Conservation (phyloP, 2,797 vertebrate species). For the Leucoraja ocellata region DNA sequence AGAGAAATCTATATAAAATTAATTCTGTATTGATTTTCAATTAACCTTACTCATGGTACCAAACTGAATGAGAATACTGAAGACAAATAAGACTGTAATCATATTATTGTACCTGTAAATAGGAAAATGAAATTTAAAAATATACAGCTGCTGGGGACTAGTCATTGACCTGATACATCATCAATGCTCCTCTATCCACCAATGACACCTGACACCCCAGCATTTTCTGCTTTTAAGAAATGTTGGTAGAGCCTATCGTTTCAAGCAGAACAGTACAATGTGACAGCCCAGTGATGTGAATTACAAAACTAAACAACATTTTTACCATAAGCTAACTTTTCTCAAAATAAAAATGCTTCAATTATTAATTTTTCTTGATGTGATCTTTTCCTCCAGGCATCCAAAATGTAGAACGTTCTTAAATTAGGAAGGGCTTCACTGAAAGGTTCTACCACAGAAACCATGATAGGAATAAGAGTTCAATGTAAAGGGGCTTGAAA, state of each 20-base stretch:
- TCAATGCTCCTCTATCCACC: too few relatives aligned
- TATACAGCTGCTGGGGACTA: not conserved
- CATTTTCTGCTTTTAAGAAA: too few relatives aligned
- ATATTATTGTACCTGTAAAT: not conserved
- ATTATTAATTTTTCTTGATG: not conserved
- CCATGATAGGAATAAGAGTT: not conserved
- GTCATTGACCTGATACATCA: too few relatives aligned
- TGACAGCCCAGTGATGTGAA: not conserved
- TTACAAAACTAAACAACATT: not conserved
- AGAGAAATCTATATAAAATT: not conserved
- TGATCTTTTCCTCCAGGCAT: not conserved
- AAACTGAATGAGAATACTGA: not conserved
- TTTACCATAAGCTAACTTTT: not conserved
- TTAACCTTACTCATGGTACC: not conserved
- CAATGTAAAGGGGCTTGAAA: not conserved
- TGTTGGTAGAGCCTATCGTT: too few relatives aligned
- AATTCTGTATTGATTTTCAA: not conserved
- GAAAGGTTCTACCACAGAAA: not conserved
- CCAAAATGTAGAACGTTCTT: not conserved
- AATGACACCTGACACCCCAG: too few relatives aligned
- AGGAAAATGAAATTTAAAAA: not conserved
- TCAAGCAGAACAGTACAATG: not conserved
- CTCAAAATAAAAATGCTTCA: not conserved
- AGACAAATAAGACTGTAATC: not conserved
- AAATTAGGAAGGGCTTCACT: too few relatives aligned